Evolutionary conservation across 2,888 invertebrate genomes (phyloP).

Genomic region (Nemoura dubitans): DNA sequence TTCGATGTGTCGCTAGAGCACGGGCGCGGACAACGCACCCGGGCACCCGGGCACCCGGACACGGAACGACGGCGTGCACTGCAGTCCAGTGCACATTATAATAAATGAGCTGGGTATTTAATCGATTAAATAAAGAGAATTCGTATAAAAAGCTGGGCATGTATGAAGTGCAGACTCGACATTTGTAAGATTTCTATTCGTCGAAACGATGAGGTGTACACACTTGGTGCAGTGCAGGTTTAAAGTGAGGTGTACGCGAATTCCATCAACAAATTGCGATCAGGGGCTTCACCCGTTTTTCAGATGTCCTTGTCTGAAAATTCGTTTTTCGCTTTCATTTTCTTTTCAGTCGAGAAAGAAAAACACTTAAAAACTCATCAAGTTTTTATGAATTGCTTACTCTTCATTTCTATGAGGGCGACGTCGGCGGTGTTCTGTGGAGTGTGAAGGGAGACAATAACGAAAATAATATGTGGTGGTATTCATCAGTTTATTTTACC

Average conservation of each 20-base stretch:
- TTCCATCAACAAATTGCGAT: not conserved
- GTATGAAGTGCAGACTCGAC: not conserved
- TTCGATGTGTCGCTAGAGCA: no score
- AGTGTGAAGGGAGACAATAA: not conserved
- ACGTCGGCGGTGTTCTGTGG: not conserved
- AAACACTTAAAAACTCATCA: constrained; percentile 2
- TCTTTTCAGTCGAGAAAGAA: not conserved
- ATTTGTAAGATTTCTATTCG: not conserved
- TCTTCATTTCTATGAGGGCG: not conserved
- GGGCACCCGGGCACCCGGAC: not conserved
- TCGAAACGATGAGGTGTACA: not conserved
- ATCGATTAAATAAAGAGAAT: not conserved
- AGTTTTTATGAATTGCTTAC: not conserved
- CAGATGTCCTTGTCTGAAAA: not conserved
- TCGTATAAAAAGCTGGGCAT: not conserved
- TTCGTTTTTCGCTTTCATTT: not conserved
- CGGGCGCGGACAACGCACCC: no score
- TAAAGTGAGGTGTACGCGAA: not conserved
- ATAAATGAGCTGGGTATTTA: not conserved
- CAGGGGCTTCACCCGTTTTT: not conserved
- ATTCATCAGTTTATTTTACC: not conserved
- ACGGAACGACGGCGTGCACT: not conserved
- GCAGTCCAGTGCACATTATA: not conserved
- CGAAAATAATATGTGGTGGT: not conserved
- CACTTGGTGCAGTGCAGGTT: not conserved